phyloP scores from a whole-genome alignment of 2,113 vertebrate genomes.

The Tretioscincus oriximinensis region DNA sequence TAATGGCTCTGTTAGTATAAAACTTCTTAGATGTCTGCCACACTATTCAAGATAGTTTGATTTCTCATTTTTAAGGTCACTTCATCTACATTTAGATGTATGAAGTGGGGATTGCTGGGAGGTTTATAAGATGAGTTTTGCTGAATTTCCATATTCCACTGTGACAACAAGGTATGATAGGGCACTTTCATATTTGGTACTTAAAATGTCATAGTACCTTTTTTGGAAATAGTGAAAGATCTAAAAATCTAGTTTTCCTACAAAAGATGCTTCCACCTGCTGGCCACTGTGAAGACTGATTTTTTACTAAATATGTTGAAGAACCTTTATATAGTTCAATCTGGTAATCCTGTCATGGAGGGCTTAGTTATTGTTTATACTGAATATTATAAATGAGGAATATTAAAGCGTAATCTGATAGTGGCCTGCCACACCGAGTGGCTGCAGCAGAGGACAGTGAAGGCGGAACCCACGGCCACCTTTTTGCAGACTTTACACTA shows the following conservation, averaged over 20 bases:
- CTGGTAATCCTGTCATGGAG: background rate
- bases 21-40: background rate
- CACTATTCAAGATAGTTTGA: too few relatives aligned
- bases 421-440: too few relatives aligned
- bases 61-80: background rate
- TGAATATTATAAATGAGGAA: background rate
- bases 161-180: background rate
- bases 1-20: background rate
- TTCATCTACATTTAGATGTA: background rate
- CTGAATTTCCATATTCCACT: background rate
- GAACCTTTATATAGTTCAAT: background rate
- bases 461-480: too few relatives aligned
- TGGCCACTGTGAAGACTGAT: constrained; percentile 27
- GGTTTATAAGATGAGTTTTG: background rate
- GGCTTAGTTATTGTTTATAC: background rate
- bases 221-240: background rate
- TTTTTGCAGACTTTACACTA: too few relatives aligned
- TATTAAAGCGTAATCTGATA: too few relatives aligned
- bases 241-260: background rate
- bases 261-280: constrained; percentile 55
- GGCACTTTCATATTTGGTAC: background rate
- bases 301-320: background rate
- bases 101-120: background rate
- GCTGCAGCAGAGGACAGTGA: too few relatives aligned
- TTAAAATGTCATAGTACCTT: background rate